phyloP scores from a whole-genome alignment of 2,797 vertebrate species.

The Lacerta bilineata region DNA sequence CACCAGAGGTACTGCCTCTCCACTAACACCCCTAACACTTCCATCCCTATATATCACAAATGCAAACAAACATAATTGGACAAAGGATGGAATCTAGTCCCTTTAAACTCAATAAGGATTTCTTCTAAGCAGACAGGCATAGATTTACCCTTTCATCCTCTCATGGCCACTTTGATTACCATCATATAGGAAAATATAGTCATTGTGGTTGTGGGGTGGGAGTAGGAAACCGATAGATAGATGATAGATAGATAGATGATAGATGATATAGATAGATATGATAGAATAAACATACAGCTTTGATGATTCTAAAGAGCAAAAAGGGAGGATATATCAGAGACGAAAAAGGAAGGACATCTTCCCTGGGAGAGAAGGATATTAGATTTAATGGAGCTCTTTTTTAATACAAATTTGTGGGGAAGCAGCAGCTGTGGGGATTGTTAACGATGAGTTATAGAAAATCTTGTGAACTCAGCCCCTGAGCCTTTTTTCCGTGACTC shows the following conservation, averaged over 20 bases:
- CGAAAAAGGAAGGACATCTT: neutral
- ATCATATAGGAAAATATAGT: slow-evolving; percentile 17
- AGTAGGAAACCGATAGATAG: too few relatives aligned
- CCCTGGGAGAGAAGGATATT: slow-evolving; percentile 1
- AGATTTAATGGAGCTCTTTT: slow-evolving; percentile 23
- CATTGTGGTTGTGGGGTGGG: neutral
- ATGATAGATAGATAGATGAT: too few relatives aligned
- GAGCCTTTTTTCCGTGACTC: slow-evolving; percentile 45
- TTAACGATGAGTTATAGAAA: slow-evolving; percentile 51
- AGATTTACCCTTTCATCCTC: neutral
- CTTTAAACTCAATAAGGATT: neutral
- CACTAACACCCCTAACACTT: too few relatives aligned
- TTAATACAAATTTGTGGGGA: slow-evolving; percentile 26
- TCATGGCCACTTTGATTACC: slow-evolving; percentile 3
- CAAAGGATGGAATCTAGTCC: neutral
- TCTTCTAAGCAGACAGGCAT: neutral
- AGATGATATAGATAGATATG: too few relatives aligned
- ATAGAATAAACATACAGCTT: neutral
- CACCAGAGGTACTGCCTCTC: too few relatives aligned
- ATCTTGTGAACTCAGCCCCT: slow-evolving; percentile 7
- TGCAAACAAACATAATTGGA: slow-evolving; percentile 37
- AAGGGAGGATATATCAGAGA: neutral
- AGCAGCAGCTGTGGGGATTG: slow-evolving; percentile 42
- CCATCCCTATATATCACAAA: neutral
- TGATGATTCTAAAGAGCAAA: neutral